Base-by-base conservation (phyloP, 2,113 vertebrate species). In the Jaculus jaculus region DNA sequence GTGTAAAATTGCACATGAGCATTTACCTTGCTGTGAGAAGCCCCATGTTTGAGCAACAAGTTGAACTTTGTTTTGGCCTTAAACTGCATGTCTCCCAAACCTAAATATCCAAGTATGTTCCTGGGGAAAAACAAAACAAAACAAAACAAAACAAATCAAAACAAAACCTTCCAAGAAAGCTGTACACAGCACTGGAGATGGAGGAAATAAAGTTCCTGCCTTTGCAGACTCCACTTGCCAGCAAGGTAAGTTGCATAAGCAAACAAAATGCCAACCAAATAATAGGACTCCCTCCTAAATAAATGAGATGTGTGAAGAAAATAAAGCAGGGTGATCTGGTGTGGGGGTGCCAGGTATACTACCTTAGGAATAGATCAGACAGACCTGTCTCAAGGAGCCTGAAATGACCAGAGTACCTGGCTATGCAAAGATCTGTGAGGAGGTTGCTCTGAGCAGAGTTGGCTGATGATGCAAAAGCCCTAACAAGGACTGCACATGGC, bases 61-160 rank as follows among this genome's bases (percentile, higher is more conserved):
- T 23, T 63, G 71, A 91, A 54, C 2, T 82, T 79, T 32, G 12
- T 84, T 87, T 89, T 77, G 8, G 87, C 86, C 91, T 78, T 30
- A 77, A 91, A 18, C 3, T 11, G 7, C 26, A 2, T 17, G 10
- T 74, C 84, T 69, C 63, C 2, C 28, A 73, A 65, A 60, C 8
- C 32, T 60, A 75, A 30, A 10, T 28, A 42, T 37, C 11, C 21
- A 58, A 1, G 4, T 51, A 37, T 37, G 63, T 68, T 73, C 26
- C 7, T 47, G 8, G 42, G 42, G n/a, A n/a, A n/a, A n/a, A n/a
- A n/a, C n/a, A n/a, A n/a, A n/a, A n/a, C n/a, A n/a, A n/a, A n/a
- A n/a, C n/a, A n/a, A n/a, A n/a, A n/a, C n/a, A n/a, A n/a, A n/a
- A n/a, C n/a, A n/a, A n/a, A n/a, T n/a, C n/a, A n/a, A 47, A 47